These are phyloP conservation scores for Tetheella fluctuosa DNA, from an alignment of 2,888 invertebrate species.

Conservation along the genomic window DNA sequence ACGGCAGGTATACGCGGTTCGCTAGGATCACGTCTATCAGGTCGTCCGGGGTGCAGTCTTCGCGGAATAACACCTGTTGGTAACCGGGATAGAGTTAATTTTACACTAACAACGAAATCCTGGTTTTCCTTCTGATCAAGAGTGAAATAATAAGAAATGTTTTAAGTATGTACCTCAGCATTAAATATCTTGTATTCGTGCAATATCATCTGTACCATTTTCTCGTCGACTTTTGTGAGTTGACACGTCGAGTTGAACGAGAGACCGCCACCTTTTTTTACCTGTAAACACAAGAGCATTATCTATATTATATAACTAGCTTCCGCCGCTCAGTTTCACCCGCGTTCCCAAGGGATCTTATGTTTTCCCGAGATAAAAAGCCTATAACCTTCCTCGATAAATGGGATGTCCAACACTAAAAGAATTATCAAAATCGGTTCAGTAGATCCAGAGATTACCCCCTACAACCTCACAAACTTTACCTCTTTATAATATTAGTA, in stretches of 20 bases:
- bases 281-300: slow-evolving; percentile 64
- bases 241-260: slow-evolving; percentile 98
- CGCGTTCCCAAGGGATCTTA: no score
- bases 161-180: slow-evolving; percentile 87
- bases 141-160: background rate
- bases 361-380: no score
- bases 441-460: no score
- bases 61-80: slow-evolving; percentile 92
- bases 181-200: slow-evolving; percentile 99
- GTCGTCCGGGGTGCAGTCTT: slow-evolving; percentile 98
- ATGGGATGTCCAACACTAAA: no score
- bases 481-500: no score
- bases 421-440: no score
- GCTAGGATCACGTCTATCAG: slow-evolving; percentile 99
- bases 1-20: slow-evolving; percentile 97
- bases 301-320: no score
- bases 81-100: background rate
- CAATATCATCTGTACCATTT: slow-evolving; percentile 98
- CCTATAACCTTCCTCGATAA: no score
- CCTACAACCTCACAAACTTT: no score
- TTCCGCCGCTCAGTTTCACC: no score
- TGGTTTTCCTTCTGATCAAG: no score
- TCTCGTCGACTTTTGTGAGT: slow-evolving; percentile 96
- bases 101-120: background rate
- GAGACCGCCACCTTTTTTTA: slow-evolving; percentile 97